Base-by-base conservation (phyloP, 2,113 vertebrate species). In the Axis porcinus region DNA sequence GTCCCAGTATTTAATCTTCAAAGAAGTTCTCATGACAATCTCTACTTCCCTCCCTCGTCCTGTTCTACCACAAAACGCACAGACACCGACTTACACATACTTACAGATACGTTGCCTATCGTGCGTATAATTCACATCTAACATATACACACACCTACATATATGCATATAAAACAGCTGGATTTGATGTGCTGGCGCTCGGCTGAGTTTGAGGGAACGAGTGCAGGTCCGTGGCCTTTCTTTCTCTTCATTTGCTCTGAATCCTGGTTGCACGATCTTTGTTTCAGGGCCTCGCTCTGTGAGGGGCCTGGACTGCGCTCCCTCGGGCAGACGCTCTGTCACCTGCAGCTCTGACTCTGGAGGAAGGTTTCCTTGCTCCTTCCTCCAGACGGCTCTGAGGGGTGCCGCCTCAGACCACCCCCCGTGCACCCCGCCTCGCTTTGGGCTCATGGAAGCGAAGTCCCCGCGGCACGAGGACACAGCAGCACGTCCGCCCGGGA, bases 121-220 rank as follows among this genome's bases (percentile, higher is more conserved):
- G 13, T 78, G 74, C 12, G 0, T 8, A 14, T 15, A 28, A 2
- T 2, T 28, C n/a, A 4, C 40, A 16, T 45, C 40, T 78, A 16
- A 45, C 25, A 5, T 5, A 16, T 1, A 16, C 40, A 27, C 28
- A 17, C 1, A 6, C 30, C 3, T n/a, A 33, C 27, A 28, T 28
- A 13, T 28, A 5, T 5, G 36, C n/a, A 25, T 7, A 7, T 14
- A 13, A 2, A 52, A 12, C 45, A 21, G 30, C 50, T 27, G 11
- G 6, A 0, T 9, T 13, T 0, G 13, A 1, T 2, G 1, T 3
- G 4, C 62, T 25, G 0, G 23, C 14, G 0, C 21, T 2, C 7
- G 9, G 62, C 4, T 12, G 47, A 57, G 64, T 11, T 6, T 6
- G 82, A 28, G 25, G 82, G 12, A 6, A 23, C 5, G 50, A 14